A percentile compares a stretch with the other conserved stretches of the same genome.
Conservation (phyloP, 2,113 vertebrate genomes). For the Hippopotamus amphibius region DNA sequence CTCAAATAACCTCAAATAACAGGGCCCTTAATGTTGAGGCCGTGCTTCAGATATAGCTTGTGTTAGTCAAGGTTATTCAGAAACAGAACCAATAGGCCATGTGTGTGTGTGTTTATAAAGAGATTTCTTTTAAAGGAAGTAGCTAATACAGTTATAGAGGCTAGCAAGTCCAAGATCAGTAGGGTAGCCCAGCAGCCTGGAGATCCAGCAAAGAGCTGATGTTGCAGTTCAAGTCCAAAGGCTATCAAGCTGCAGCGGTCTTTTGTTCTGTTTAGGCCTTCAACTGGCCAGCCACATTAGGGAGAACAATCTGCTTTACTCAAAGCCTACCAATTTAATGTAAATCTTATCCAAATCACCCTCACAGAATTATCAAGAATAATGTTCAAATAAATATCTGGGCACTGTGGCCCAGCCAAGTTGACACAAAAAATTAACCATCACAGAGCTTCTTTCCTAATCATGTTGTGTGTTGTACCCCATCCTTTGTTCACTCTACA, state of each 20-base stretch:
- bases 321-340: neutral
- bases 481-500: neutral
- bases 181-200: neutral
- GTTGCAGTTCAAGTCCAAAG: neutral
- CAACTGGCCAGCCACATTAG: neutral
- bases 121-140: neutral
- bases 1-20: neutral
- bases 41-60: neutral
- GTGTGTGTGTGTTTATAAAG: neutral
- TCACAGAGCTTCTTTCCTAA: neutral
- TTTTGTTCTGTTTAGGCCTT: neutral
- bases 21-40: neutral
- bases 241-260: neutral
- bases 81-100: neutral
- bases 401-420: neutral
- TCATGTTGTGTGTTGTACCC: neutral
- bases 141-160: neutral
- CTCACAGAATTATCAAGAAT: neutral
- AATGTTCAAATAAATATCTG: neutral
- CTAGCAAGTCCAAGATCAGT: neutral
- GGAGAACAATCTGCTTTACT: neutral
- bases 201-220: neutral
- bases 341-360: neutral
- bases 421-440: neutral
- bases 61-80: neutral